Base-by-base conservation (phyloP, 1,140 invertebrate species). In the Leptoteleia sp. region DNA sequence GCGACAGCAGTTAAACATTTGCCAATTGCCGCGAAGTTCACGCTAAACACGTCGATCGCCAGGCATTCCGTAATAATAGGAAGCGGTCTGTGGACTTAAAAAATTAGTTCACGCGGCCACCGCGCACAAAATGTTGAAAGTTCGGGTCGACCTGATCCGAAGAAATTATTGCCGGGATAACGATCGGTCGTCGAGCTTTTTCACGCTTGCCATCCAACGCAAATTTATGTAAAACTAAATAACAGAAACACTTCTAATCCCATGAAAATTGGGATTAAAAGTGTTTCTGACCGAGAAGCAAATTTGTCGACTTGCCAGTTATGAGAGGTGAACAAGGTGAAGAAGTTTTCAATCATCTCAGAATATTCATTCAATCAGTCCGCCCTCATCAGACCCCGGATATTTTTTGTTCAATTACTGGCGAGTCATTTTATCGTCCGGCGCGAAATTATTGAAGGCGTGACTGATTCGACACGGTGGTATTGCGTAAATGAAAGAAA, bases 221-320 rank as follows among this genome's bases (percentile, higher is more conserved):
- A n/a, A n/a, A n/a, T n/a, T n/a, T n/a, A n/a, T n/a, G n/a, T n/a
- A n/a, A n/a, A n/a, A n/a, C n/a, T n/a, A n/a, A n/a, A n/a, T n/a
- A n/a, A n/a, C n/a, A n/a, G n/a, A n/a, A n/a, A n/a, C n/a, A n/a
- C n/a, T 22, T 45, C 13, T 35, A 59, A 37, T 47, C 29, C 12
- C 19, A 31, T 37, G 6, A 47, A 61, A 13, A 11, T 38, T 8
- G 16, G 19, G 13, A 5, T 16, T 45, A 50, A 50, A 42, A 45
- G 45, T 65, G 52, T 43, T 42, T 64, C 42, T 29, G 45, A n/a
- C 31, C 11, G 59, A 42, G 22, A 42, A 22, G 6, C 6, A 33
- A n/a, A 55, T 57, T 65, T 65, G 45, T 50, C 22, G 33, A 57
- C 38, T 47, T 19, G 25, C 55, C 31, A 42, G 55, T 67, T 67